A percentile compares a stretch with the other conserved stretches of the same genome.
Conservation (phyloP, 2,888 invertebrate species). For the Latrodectus elegans region DNA sequence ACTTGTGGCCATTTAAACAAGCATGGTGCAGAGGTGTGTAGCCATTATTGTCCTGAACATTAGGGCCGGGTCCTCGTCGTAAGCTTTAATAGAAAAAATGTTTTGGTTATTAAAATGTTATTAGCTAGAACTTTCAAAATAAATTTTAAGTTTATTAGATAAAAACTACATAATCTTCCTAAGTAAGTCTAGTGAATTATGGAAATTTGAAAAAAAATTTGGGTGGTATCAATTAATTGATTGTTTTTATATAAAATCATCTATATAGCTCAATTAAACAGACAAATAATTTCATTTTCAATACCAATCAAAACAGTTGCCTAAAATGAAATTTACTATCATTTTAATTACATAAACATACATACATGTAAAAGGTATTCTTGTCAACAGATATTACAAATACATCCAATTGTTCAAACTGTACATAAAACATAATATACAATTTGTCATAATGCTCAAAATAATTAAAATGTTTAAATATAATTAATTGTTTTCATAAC, state of each 20-base stretch:
- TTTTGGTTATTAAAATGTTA: background rate
- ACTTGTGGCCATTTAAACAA: slow-evolving; percentile 93
- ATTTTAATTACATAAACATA: no score
- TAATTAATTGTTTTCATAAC: no score
- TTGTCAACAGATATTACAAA: no score
- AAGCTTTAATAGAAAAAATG: slow-evolving; percentile 78
- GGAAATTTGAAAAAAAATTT: background rate
- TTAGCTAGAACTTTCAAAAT: background rate
- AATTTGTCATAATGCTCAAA: no score
- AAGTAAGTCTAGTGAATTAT: background rate
- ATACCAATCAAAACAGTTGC: no score
- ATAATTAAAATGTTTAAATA: no score
- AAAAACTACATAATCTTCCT: background rate
- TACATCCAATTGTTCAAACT: no score
- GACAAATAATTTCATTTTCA: no score
- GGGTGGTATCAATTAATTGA: background rate
- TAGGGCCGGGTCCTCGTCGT: slow-evolving; percentile 90
- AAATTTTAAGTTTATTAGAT: background rate
- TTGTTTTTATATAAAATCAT: background rate
- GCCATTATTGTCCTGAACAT: slow-evolving; percentile 93
- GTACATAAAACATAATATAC: no score
- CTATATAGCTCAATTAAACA: no score
- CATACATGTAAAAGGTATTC: no score
- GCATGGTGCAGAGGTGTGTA: slow-evolving; percentile 96
- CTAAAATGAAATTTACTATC: no score